Evolutionary conservation across 2,888 invertebrate genomes (phyloP).

Genomic region (Diadromus collaris): DNA sequence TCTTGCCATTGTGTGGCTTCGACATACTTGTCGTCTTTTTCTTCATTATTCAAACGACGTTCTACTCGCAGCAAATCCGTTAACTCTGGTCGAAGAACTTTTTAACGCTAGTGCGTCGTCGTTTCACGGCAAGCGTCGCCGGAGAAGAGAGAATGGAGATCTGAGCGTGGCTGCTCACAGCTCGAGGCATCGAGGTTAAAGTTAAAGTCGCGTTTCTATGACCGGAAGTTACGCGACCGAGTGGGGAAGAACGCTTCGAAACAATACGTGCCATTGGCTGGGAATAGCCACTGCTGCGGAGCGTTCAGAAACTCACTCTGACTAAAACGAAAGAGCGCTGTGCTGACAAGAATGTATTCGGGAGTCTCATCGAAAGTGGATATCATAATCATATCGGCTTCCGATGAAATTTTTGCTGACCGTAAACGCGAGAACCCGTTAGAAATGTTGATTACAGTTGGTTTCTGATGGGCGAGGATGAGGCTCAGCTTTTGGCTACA

Average conservation of each 20-base stretch:
- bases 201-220: neutral
- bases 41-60: conserved; percentile 43
- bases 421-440: too few species aligned
- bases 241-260: neutral
- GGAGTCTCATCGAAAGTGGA: neutral
- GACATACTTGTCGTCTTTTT: conserved; percentile 49
- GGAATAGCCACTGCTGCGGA: neutral
- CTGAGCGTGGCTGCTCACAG: neutral
- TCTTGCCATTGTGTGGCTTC: conserved; percentile 32
- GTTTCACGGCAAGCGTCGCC: conserved; percentile 36
- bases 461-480: too few species aligned
- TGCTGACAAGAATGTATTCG: too few species aligned
- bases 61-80: neutral
- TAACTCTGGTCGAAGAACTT: neutral
- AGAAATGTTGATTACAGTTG: too few species aligned
- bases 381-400: too few species aligned
- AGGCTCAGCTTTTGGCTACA: too few species aligned
- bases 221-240: neutral
- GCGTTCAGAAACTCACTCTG: neutral
- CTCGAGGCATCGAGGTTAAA: too few species aligned
- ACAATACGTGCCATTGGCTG: conserved; percentile 1
- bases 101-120: conserved; percentile 11
- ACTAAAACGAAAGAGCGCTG: neutral
- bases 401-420: too few species aligned
- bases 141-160: conserved; percentile 30